Evolutionary conservation across 2,113 vertebrate genomes (phyloP), one percentile per base, ranked within the genome.

Genomic region (Malurus cyaneus): DNA sequence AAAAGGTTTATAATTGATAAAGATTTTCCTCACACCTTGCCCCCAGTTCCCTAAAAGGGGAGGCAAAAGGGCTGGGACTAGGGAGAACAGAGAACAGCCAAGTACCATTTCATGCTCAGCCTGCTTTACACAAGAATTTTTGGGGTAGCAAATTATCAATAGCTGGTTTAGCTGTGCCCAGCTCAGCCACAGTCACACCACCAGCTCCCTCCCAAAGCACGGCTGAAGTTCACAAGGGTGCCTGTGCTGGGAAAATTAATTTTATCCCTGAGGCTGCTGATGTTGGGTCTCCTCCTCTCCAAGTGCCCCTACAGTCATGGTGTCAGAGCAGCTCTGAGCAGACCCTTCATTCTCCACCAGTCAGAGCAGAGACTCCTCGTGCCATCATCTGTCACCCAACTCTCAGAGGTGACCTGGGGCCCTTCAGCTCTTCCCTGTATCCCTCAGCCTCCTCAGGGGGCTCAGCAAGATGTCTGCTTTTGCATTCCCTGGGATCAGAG

Each of bases 181-280:
- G 42, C 32, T 62, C 39, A 39, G 42, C 24, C 12, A 4, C 56
- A 36, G 24, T 60, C 44, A 49, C 0, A 0, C 41, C 16, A 3
- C 41, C 41, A 44, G 29, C 56, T 92, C 41, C 8, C 9, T 73
- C 41, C 18, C 44, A 41, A n/a, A 47, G 23, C 10, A 4, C 4
- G 8, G 42, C n/a, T 77, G 26, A 83, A 73, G 50, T 36, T 19
- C 50, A 32, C 32, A 49, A 46, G 24, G 7, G 2, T 69, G 26
- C 67, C 32, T 18, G 9, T 49, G 69, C 65, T 61, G 41, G 28
- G 36, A 88, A 60, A 39, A 47, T 52, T 50, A 20, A 66, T n/a
- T 77, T 76, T 50, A 34, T 32, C 46, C 14, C 14, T 70, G n/a
- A 4, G 6, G 28, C 42, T 85, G 19, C 53, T 84, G 61, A n/a